phyloP scores from a whole-genome alignment of 2,888 invertebrate genomes.

The Trachelus tabidus region DNA sequence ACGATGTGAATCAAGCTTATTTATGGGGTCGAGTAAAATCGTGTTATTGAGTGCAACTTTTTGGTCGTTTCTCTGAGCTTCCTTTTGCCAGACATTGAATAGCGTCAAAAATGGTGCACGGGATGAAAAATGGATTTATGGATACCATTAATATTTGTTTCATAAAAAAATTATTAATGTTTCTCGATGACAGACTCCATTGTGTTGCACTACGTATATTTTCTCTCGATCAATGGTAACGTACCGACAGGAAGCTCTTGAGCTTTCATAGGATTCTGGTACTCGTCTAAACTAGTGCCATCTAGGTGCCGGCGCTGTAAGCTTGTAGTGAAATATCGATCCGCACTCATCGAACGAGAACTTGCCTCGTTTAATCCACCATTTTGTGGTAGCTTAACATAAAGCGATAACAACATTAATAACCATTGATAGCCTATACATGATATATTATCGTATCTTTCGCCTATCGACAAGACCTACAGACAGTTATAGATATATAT shows the following conservation, averaged over 20 bases:
- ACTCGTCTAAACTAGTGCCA: slow-evolving; percentile 38
- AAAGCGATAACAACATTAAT: no score
- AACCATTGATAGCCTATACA: no score
- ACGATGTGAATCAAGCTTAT: not conserved
- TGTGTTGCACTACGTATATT: not conserved
- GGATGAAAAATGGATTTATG: not conserved
- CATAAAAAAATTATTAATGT: not conserved
- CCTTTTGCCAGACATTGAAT: not conserved
- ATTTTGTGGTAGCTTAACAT: no score
- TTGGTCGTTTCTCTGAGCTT: no score
- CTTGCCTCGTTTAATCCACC: not conserved
- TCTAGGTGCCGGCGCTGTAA: slow-evolving; percentile 32
- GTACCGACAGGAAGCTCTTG: slow-evolving; percentile 42
- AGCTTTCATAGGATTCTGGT: not conserved
- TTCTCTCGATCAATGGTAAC: slow-evolving; percentile 32
- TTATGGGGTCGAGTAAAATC: not conserved
- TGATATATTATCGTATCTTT: not conserved
- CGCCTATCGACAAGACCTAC: not conserved
- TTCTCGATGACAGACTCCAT: not conserved
- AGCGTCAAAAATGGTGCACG: not conserved
- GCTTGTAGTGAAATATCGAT: slow-evolving; percentile 38
- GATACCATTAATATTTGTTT: not conserved
- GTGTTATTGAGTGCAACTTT: not conserved
- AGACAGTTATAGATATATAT: not conserved
- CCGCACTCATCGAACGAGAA: not conserved